Percentiles rank a stretch among this genome's conserved stretches.
These are phyloP conservation scores for Aculops lycopersici DNA, from an alignment of 1,140 invertebrate species.

Conservation along the genomic window DNA sequence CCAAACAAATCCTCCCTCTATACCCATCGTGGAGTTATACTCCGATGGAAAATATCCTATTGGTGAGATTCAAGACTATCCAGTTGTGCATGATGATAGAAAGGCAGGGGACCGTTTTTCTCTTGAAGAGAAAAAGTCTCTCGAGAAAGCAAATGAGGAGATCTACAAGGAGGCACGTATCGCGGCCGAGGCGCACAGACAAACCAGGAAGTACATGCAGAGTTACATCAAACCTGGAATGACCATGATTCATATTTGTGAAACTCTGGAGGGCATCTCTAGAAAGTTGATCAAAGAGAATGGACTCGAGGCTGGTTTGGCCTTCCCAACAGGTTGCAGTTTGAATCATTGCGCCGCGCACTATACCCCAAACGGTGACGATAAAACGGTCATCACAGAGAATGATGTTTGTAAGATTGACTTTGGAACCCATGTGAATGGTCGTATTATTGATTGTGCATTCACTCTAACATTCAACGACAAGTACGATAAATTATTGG, in stretches of 20 bases:
- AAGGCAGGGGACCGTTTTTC: slow-evolving; percentile 56
- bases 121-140: slow-evolving; percentile 50
- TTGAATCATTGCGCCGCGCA: slow-evolving; percentile 95
- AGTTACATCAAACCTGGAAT: slow-evolving; percentile 82
- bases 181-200: slow-evolving; percentile 85
- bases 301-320: slow-evolving; percentile 73
- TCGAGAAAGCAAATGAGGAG: slow-evolving; percentile 26
- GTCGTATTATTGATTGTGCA: slow-evolving; percentile 89
- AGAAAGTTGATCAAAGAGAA: slow-evolving; percentile 73
- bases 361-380: slow-evolving; percentile 95
- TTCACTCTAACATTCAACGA: slow-evolving; percentile 88
- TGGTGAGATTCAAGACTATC: slow-evolving; percentile 19
- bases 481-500: slow-evolving; percentile 73
- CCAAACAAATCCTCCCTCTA: slow-evolving; percentile 52
- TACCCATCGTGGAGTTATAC: slow-evolving; percentile 52
- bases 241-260: slow-evolving; percentile 96
- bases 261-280: slow-evolving; percentile 68
- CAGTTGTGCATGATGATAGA: slow-evolving; percentile 22
- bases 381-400: slow-evolving; percentile 63
- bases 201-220: slow-evolving; percentile 60
- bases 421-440: slow-evolving; percentile 96
- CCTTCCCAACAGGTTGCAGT: slow-evolving; percentile 94
- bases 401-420: slow-evolving; percentile 99
- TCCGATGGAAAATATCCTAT: slow-evolving; percentile 31
- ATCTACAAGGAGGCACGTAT: slow-evolving; percentile 76